phyloP scores from a whole-genome alignment of 2,797 vertebrate species.

The Balearica regulorum region DNA sequence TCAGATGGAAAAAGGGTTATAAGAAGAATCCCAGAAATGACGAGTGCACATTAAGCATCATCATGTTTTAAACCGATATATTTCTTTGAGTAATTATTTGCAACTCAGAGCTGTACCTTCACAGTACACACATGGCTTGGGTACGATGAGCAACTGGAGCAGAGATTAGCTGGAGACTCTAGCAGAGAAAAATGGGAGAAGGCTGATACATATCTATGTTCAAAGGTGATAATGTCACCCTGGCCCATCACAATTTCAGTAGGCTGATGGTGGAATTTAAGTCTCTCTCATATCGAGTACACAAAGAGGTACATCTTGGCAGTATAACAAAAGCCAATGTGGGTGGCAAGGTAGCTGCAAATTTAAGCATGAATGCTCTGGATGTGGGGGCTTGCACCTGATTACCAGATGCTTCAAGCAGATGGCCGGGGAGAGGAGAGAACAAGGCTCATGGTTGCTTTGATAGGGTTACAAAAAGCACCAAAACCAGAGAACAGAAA shows the following conservation, averaged over 20 bases:
- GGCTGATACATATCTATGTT: conserved; percentile 38
- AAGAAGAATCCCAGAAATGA: conserved; percentile 53
- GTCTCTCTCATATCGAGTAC: conserved; percentile 57
- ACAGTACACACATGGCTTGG: conserved; percentile 16
- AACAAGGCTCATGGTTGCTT: conserved; percentile 76
- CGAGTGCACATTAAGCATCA: conserved; percentile 50
- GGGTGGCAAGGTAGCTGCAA: conserved; percentile 82
- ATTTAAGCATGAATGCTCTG: conserved; percentile 80
- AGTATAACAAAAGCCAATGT: conserved; percentile 74
- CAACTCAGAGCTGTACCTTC: background rate
- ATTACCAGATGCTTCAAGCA: conserved; percentile 83
- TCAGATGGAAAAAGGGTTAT: conserved; percentile 52
- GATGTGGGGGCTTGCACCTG: conserved; percentile 79
- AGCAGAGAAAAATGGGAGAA: conserved; percentile 38
- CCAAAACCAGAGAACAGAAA: conserved; percentile 63
- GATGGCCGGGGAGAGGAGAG: conserved; percentile 79
- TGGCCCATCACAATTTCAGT: conserved; percentile 38
- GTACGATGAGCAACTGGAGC: conserved; percentile 18
- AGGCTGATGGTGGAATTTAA: conserved; percentile 63
- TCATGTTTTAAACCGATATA: conserved; percentile 44
- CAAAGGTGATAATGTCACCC: conserved; percentile 58
- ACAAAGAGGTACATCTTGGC: conserved; percentile 77
- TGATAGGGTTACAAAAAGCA: conserved; percentile 75
- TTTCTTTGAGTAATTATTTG: conserved; percentile 59
- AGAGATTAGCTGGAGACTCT: conserved; percentile 21